phyloP scores from a whole-genome alignment of 1,140 invertebrate species.

The Drosophila sproati region DNA sequence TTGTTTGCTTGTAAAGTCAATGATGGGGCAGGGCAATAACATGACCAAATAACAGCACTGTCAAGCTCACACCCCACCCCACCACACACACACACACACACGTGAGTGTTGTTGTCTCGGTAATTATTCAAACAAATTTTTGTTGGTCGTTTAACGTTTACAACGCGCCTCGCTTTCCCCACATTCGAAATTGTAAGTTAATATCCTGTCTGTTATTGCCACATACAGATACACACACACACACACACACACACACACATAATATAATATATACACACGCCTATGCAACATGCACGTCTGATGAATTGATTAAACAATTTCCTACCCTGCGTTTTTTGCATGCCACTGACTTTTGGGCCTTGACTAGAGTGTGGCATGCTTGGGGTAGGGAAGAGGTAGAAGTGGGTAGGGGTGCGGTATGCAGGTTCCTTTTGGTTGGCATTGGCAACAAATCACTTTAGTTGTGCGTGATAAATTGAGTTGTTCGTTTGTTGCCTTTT shows the following conservation, averaged over 20 bases:
- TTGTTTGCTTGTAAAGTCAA: constrained; percentile 82
- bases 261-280: constrained; percentile 12
- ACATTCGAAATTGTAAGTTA: constrained; percentile 73
- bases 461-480: constrained; percentile 83
- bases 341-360: constrained; percentile 44
- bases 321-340: constrained; percentile 67
- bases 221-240: constrained; percentile 55
- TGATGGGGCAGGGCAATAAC: constrained; percentile 58
- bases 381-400: not conserved
- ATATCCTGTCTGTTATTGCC: constrained; percentile 82
- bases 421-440: constrained; percentile 56
- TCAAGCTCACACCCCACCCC: not conserved
- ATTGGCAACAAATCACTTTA: constrained; percentile 83
- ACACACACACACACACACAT: constrained; percentile 30
- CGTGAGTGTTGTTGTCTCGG: constrained; percentile 49
- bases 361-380: constrained; percentile 1
- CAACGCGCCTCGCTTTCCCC: constrained; percentile 28
- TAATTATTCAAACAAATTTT: constrained; percentile 77
- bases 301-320: constrained; percentile 83
- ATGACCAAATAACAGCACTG: constrained; percentile 27
- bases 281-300: constrained; percentile 63
- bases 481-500: constrained; percentile 54
- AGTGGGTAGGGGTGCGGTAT: not conserved
- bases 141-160: constrained; percentile 64
- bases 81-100: constrained; percentile 4